Conservation (phyloP, 2,113 vertebrate species). For the Beaufortia kweichowensis region DNA sequence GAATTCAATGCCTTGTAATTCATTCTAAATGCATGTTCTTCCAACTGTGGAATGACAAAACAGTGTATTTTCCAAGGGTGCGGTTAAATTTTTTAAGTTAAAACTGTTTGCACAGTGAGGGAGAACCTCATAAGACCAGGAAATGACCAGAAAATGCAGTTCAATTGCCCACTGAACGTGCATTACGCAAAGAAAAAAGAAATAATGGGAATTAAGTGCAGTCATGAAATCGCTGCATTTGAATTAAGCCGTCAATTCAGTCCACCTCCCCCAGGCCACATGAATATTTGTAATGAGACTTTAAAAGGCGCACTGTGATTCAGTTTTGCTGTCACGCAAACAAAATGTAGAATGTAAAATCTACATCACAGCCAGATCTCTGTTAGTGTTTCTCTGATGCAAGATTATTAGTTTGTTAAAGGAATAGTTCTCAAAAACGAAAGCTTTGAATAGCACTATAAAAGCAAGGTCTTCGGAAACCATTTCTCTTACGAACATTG, state of each 20-base stretch:
- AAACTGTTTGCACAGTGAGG: conserved; percentile 15
- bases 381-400: conserved; percentile 18
- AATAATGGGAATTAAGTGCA: conserved; percentile 36
- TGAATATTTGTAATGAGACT: conserved; percentile 55
- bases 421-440: not conserved
- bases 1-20: not conserved
- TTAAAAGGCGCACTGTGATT: conserved; percentile 55
- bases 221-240: conserved; percentile 17
- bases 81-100: not conserved
- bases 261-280: conserved; percentile 33
- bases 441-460: no score
- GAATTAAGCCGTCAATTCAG: conserved; percentile 48
- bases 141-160: conserved; percentile 7
- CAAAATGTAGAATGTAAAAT: conserved; percentile 33
- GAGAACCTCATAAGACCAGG: not conserved
- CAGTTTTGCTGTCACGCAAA: conserved; percentile 31
- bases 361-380: conserved; percentile 27
- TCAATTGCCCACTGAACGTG: not conserved
- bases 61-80: not conserved
- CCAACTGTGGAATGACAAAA: not conserved
- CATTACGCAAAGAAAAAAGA: conserved; percentile 25
- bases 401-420: conserved; percentile 10
- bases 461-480: no score
- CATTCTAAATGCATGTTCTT: conserved; percentile 5
- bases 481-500: no score